These are phyloP conservation scores for Venturia canescens DNA, from an alignment of 1,140 invertebrate genomes.

Conservation along the genomic window DNA sequence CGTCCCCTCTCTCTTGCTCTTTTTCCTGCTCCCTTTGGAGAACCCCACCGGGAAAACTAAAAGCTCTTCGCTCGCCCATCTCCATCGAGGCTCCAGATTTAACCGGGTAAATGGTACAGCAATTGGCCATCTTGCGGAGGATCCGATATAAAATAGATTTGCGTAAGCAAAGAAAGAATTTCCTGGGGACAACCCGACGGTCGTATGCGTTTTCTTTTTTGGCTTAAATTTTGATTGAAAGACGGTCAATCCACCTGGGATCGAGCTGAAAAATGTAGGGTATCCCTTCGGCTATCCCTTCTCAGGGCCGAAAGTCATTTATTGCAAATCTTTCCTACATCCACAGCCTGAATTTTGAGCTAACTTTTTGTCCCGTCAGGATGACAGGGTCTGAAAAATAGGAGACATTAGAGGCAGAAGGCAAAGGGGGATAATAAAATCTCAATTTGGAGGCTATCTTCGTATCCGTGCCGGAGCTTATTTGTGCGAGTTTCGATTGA, in stretches of 20 bases:
- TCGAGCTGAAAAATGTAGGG: neutral
- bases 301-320: neutral
- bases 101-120: neutral
- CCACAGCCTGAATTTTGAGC: neutral
- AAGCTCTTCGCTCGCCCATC: constrained; percentile 1
- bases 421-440: no score
- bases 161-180: neutral
- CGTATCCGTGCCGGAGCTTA: no score
- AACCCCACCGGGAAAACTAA: neutral
- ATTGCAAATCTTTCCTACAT: neutral
- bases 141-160: neutral
- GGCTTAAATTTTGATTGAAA: neutral
- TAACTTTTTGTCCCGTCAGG: no score
- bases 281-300: neutral
- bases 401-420: no score
- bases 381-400: no score
- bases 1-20: no score
- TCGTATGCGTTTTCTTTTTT: neutral
- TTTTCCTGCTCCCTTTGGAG: neutral
- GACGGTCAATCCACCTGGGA: neutral
- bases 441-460: no score
- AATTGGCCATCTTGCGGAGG: constrained; percentile 8
- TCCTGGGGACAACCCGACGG: neutral
- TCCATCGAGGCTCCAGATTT: neutral
- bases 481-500: no score